These are phyloP conservation scores for Hirtodrosophila duncani DNA, from an alignment of 2,888 invertebrate species.

Conservation along the genomic window DNA sequence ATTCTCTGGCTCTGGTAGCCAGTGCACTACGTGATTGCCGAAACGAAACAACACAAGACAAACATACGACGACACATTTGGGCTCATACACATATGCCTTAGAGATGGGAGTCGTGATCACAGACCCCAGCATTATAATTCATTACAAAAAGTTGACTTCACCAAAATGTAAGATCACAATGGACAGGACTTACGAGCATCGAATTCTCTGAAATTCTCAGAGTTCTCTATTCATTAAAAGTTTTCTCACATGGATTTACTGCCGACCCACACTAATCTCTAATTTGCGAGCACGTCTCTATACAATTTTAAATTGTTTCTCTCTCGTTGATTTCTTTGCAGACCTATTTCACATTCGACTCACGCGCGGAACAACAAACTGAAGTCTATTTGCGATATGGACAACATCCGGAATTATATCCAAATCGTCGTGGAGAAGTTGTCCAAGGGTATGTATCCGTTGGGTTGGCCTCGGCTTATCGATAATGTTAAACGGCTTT, in stretches of 20 bases:
- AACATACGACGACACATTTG: slow-evolving; percentile 12
- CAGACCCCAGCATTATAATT: too few species aligned
- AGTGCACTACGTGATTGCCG: slow-evolving; percentile 58
- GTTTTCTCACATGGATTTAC: slow-evolving; percentile 21
- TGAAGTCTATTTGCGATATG: slow-evolving; percentile 92
- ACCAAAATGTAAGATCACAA: too few species aligned
- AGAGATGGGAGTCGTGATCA: too few species aligned
- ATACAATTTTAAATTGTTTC: not conserved
- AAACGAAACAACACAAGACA: slow-evolving; percentile 10
- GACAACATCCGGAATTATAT: slow-evolving; percentile 95
- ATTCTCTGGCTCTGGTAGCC: slow-evolving; percentile 18
- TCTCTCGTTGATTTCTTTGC: slow-evolving; percentile 44
- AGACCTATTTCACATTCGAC: slow-evolving; percentile 89
- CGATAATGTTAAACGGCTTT: slow-evolving; percentile 50
- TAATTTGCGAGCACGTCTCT: not conserved
- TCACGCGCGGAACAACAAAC: slow-evolving; percentile 93
- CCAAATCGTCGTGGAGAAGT: slow-evolving; percentile 93
- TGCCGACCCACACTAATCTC: not conserved
- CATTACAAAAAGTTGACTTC: too few species aligned
- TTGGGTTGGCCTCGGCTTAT: slow-evolving; percentile 40
- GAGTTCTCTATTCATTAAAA: too few species aligned
- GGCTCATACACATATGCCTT: too few species aligned
- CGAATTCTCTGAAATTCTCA: too few species aligned
- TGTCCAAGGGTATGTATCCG: slow-evolving; percentile 85
- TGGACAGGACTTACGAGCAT: too few species aligned